A percentile compares a stretch with the other conserved stretches of the same genome.
Conservation (phyloP, 2,797 vertebrate species). For the Poeciliopsis infans region DNA sequence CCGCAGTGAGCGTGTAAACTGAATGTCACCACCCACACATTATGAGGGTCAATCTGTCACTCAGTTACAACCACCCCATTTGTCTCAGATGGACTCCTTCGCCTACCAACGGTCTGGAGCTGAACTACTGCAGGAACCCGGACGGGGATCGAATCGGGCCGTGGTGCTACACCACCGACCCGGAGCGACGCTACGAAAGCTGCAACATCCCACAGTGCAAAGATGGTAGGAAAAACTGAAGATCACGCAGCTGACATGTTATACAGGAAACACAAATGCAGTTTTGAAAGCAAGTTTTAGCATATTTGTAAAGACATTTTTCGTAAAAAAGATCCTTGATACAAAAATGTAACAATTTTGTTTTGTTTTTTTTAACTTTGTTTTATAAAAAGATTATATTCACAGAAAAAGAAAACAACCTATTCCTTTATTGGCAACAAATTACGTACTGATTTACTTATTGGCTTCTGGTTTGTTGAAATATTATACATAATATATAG, state of each 20-base stretch:
- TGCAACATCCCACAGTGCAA: conserved; percentile 92
- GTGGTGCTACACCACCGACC: conserved; percentile 93
- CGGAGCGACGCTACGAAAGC: conserved; percentile 85
- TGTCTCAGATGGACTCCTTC: conserved; percentile 85
- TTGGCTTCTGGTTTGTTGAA: background rate
- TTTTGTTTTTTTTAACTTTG: background rate
- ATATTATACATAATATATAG: background rate
- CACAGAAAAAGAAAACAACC: too few relatives aligned
- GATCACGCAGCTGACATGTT: background rate
- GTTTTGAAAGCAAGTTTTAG: background rate
- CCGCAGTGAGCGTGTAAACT: background rate
- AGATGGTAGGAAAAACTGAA: conserved; percentile 78
- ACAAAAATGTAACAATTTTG: background rate
- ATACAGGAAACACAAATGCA: background rate
- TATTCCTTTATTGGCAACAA: background rate
- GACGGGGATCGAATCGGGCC: conserved; percentile 88
- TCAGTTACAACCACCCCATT: conserved; percentile 5
- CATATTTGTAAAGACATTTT: background rate
- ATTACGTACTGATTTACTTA: background rate
- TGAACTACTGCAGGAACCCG: conserved; percentile 95
- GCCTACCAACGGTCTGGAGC: conserved; percentile 87
- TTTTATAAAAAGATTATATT: background rate
- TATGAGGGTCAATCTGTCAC: background rate
- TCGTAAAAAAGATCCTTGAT: background rate
- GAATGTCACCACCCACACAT: background rate